Conservation (phyloP, 2,797 vertebrate genomes). For the Melanotaenia boesemani region DNA sequence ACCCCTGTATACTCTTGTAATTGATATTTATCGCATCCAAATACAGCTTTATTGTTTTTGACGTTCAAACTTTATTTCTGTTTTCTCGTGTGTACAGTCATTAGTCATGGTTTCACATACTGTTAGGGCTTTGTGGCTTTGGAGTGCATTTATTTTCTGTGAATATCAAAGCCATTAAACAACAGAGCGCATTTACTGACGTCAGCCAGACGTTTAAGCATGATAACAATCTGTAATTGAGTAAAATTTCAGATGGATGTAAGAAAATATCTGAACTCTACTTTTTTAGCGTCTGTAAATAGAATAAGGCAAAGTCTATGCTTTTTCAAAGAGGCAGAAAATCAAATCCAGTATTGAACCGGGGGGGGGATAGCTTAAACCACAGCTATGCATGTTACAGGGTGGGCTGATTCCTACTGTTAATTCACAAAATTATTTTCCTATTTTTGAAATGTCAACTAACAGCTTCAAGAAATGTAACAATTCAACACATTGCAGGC, state of each 20-base stretch:
- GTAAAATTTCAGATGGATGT: neutral
- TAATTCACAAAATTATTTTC: slow-evolving; percentile 41
- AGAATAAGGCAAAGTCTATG: neutral
- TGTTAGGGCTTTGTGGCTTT: slow-evolving; percentile 80
- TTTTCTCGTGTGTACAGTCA: slow-evolving; percentile 79
- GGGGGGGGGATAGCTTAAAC: too few species aligned
- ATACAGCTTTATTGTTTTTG: slow-evolving; percentile 60
- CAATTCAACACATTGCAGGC: slow-evolving; percentile 12
- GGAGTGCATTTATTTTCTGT: slow-evolving; percentile 48
- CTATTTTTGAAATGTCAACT: slow-evolving; percentile 30
- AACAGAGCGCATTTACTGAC: slow-evolving; percentile 62
- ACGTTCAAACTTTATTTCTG: slow-evolving; percentile 71
- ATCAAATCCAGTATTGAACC: neutral
- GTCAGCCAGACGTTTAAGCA: slow-evolving; percentile 43
- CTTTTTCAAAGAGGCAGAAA: neutral
- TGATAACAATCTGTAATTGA: slow-evolving; percentile 35
- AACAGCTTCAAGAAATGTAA: slow-evolving; percentile 10
- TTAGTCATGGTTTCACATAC: slow-evolving; percentile 85
- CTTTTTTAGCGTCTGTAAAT: neutral
- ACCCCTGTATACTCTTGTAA: slow-evolving; percentile 14
- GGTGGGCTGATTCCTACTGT: slow-evolving; percentile 10
- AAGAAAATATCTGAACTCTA: neutral
- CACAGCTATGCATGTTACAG: neutral
- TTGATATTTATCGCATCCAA: slow-evolving; percentile 35
- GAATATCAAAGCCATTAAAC: slow-evolving; percentile 78